Evolutionary conservation across 1,140 invertebrate genomes (phyloP), one percentile per base, ranked within the genome.

Genomic region (Conus ventricosus): DNA sequence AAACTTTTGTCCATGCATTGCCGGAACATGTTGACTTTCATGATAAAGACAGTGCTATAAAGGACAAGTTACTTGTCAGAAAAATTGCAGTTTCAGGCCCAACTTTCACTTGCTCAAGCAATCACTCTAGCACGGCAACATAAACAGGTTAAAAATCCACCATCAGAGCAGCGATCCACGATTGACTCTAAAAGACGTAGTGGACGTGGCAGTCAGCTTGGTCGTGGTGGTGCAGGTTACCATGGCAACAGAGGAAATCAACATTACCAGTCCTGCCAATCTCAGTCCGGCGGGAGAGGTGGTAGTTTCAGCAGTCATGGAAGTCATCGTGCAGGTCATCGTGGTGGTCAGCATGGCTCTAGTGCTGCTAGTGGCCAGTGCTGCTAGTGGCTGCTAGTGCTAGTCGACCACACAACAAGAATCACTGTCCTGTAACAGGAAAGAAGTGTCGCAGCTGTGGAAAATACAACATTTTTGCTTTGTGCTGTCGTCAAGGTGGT

Each of bases 11-110:
- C 23, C 51, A 81, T 25, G 25, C 20, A 5, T 53, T 84, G 55
- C 54, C 7, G 10, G 63, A 83, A n/a, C 75, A 87, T 54, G 63
- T 27, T 11, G 10, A 87, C 8, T 88, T 81, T 82, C 7, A 23
- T 11, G 51, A 88, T 6, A 83, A 88, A 88, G 87, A 88, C 27
- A 25, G 25, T 5, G n/a, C n/a, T 20, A 84, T 88, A 13, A 83
- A 81, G 39, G 81, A 88, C 25, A 83, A 60, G 84, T 23, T 88
- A 15, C 57, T 88, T 17, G 11, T 82, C 75, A 20, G 15, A 78
- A n/a, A 78, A 78, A 78, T 27, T 78, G 0, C 15, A 78, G n/a
- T 27, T 78, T 23, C 15, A 78, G n/a, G n/a, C 15, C 20, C 17
- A 23, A 15, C 27, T 78, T 11, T 23, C 75, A 20, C 27, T 78